Base-by-base conservation (phyloP, 2,113 vertebrate species). In the Corythoichthys intestinalis region DNA sequence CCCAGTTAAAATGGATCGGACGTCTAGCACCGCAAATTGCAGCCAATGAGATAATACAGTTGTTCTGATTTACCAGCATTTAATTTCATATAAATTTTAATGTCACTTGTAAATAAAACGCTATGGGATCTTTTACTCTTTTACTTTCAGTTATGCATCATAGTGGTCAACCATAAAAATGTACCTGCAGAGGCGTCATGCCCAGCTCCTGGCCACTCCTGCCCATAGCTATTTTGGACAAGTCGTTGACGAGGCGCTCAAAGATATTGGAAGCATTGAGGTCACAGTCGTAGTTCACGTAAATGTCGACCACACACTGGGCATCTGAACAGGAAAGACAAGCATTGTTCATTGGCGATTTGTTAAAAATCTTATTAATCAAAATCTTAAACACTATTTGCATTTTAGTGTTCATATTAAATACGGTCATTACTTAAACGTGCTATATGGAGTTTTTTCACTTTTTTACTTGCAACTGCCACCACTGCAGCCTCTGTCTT, bases 211-310 rank as follows among this genome's bases (percentile, higher is more conserved):
- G 95, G 7, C 97, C 97, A 70, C 97, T 99, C 73, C 97, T 90
- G 77, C 97, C 97, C 91, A 95, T 94, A 37, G 97, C 97, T 0
- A 99, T 99, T 93, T 99, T 99, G 6, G 97, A 99, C 75, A 99
- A 91, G 80, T 99, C 96, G 70, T 94, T 99, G 67, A 99, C 96
- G 10, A 99, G 94, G 17, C 96, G 94, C 83, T 99, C 97, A 82
- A 98, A 99, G 85, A 99, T 99, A 88, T 99, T 99, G 80, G 97
- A 96, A 66, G 97, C 97, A 0, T 97, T 99, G 78, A 99, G 91
- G 87, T 99, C 96, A 84, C 97, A 99, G 86, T 99, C 97, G 54
- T 99, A 99, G 90, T 99, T 99, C 57, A 99, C 97, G 38, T 98
- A 98, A 85, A 99, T 99, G 85, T 99, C 97, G 73, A 99, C 97